Base-by-base conservation (phyloP, 2,888 invertebrate species). In the Oscheius sp. region DNA sequence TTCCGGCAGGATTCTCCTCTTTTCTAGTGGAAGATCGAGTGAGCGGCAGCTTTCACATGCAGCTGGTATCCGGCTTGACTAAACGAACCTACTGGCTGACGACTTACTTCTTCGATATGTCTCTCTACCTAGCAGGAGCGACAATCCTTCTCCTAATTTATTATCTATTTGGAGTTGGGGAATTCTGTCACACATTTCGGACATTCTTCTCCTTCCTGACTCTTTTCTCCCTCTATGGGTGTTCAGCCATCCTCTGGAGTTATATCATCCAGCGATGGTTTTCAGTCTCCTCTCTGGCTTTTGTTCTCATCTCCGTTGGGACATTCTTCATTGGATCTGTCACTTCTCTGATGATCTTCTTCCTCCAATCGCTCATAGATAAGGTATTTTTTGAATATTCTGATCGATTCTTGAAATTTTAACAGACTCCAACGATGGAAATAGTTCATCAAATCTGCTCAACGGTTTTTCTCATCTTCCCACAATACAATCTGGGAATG, bases 401-500 rank as follows among this genome's bases (percentile, higher is more conserved):
- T 27, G 52, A 52, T 3, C 3, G 8, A 50, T 6, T n/a, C n/a
- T n/a, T n/a, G n/a, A n/a, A n/a, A 2, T 37, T 17, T 29, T 74
- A 71, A 71, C 79, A 75, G 75, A 83, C 82, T 57, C 63, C 71
- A 15, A 71, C 75, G 2, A 76, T 84, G 4, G 58, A 70, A 8
- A 50, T 69, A 2, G 75, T 80, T 6, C 74, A 82, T 57, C 65
- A 65, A 20, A 88, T 91, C n/a, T 88, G 94, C 53, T 92, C 92
- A 87, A 90, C 91, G 82, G 88, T 92, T 6, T 92, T 94, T 86
- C 88, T 94, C 73, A 82, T 93, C 64, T 91, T 93, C 70, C 95
- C 95, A 0, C 94, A 94, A 87, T 95, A 93, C 87, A 92, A 92
- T 33, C 89, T 95, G 23, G 93, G 92, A 0, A 92, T 93, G 84